A percentile compares a stretch with the other conserved stretches of the same genome.
Evolutionary conservation across 53 echinoderm and acorn worm genomes (phyloP).

Genomic region (Antedon mediterranea): DNA sequence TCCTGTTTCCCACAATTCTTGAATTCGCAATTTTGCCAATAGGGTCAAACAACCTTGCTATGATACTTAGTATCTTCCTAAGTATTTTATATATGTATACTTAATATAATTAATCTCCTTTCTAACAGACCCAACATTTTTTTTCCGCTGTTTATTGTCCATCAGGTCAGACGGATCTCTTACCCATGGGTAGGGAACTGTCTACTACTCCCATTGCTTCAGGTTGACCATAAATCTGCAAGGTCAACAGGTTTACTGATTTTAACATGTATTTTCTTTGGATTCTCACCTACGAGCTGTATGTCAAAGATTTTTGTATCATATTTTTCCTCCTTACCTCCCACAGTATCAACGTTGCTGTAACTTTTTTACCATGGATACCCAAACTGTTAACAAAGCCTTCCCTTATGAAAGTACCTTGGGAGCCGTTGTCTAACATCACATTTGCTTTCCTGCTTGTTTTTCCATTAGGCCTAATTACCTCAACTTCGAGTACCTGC

Average conservation of each 20-base stretch:
- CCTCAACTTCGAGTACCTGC: background rate
- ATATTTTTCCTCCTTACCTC: no score
- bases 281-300: no score
- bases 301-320: no score
- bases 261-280: background rate
- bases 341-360: no score
- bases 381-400: slow-evolving; percentile 1
- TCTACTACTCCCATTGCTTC: background rate
- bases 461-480: background rate
- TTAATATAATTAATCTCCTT: background rate
- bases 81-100: no score
- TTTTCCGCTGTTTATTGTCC: background rate
- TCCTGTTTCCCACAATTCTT: no score
- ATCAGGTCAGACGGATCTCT: background rate
- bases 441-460: slow-evolving; percentile 6
- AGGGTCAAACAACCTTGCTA: no score
- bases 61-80: no score
- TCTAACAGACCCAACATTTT: background rate
- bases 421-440: slow-evolving; percentile 4
- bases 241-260: slow-evolving; percentile 7
- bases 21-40: no score
- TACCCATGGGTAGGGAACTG: background rate
- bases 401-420: background rate
- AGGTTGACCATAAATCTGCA: no score
- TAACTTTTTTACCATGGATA: background rate